Evolutionary conservation across 1,140 invertebrate genomes (phyloP).

Genomic region (Trichonephila clavata): DNA sequence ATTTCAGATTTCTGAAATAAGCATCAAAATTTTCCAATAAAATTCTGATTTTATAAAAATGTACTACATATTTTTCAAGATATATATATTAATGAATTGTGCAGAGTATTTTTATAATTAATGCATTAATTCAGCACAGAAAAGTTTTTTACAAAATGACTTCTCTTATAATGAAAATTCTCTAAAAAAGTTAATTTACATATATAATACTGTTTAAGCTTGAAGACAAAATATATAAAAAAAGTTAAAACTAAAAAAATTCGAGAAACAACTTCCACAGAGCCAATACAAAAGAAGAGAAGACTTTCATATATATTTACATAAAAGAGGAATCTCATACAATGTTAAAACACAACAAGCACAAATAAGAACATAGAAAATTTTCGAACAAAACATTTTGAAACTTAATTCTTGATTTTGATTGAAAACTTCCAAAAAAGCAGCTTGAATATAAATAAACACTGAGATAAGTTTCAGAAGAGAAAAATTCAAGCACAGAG

Average conservation of each 20-base stretch:
- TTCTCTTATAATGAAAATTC: neutral
- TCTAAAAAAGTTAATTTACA: neutral
- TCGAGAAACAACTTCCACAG: neutral
- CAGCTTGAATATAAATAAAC: neutral
- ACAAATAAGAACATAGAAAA: too few species aligned
- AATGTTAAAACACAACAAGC: too few species aligned
- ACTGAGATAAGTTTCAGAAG: neutral
- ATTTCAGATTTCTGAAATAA: too few species aligned
- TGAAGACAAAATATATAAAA: neutral
- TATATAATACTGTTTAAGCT: constrained; percentile 23
- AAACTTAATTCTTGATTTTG: too few species aligned
- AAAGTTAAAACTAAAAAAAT: neutral
- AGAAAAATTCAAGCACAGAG: constrained; percentile 36
- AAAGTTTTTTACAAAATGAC: neutral
- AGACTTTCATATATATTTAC: neutral
- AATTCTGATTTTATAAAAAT: too few species aligned
- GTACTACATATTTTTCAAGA: too few species aligned
- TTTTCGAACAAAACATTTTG: too few species aligned
- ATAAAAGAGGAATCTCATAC: too few species aligned
- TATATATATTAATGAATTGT: neutral
- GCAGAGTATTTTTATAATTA: neutral
- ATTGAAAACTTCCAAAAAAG: neutral
- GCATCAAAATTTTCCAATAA: too few species aligned
- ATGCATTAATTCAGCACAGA: neutral
- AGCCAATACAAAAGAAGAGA: neutral